phyloP scores from a whole-genome alignment of 1,140 invertebrate genomes.

The Plodia interpunctella region DNA sequence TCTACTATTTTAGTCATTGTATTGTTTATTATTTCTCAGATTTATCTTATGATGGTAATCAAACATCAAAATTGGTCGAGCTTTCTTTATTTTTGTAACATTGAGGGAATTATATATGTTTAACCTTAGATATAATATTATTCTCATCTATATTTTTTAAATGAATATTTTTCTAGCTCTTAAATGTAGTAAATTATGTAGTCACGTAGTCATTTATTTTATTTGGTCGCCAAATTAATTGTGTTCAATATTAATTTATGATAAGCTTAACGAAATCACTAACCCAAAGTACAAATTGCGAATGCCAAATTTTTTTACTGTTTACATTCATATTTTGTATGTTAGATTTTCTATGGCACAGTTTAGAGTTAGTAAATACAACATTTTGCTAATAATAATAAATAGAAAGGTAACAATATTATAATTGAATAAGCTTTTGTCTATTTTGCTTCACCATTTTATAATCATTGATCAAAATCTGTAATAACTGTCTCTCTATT shows the following conservation, averaged over 20 bases:
- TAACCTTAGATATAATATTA: not conserved
- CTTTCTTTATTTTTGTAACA: slow-evolving; percentile 2
- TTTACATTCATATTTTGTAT: slow-evolving; percentile 9
- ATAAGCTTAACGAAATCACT: slow-evolving; percentile 14
- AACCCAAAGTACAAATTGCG: slow-evolving; percentile 52
- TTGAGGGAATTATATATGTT: not conserved
- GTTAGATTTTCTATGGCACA: slow-evolving; percentile 16
- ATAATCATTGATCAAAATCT: no score
- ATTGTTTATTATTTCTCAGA: not conserved
- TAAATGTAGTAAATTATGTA: slow-evolving; percentile 9
- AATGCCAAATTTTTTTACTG: slow-evolving; percentile 55
- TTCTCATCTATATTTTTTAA: not conserved
- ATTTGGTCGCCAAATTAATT: slow-evolving; percentile 32
- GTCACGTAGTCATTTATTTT: slow-evolving; percentile 2
- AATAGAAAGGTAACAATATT: no score
- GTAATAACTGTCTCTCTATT: slow-evolving; percentile 9
- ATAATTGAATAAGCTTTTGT: no score
- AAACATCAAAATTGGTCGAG: not conserved
- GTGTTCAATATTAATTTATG: slow-evolving; percentile 30
- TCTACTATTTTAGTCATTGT: not conserved
- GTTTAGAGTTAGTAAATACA: no score
- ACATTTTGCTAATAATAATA: not conserved
- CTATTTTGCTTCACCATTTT: no score
- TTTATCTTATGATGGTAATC: not conserved
- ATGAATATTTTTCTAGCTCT: not conserved